A percentile compares a stretch with the other conserved stretches of the same genome.
Conservation (phyloP, 2,888 invertebrate species). For the Hoplodrina ambigua region DNA sequence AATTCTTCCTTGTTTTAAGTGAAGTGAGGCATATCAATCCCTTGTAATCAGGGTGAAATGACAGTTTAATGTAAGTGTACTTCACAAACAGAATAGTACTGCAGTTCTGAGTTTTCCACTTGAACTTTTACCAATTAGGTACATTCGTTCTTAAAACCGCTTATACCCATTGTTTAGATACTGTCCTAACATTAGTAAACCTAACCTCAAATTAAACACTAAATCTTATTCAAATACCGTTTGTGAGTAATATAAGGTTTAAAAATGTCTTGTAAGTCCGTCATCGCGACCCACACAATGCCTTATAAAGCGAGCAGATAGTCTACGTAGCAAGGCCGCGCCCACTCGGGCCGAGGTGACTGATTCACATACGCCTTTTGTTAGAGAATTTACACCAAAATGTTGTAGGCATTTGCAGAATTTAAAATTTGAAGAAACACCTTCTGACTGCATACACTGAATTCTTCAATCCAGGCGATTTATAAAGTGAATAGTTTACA, state of each 20-base stretch:
- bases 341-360: constrained; percentile 79
- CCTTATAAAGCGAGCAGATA: constrained; percentile 78
- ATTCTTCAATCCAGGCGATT: not conserved
- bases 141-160: not conserved
- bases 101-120: not conserved
- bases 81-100: too few species aligned
- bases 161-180: not conserved
- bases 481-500: too few species aligned
- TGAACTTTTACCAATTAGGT: not conserved
- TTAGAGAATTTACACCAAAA: constrained; percentile 46
- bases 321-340: constrained; percentile 79
- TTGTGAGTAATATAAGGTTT: constrained; percentile 46
- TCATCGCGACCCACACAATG: constrained; percentile 75
- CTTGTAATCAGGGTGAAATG: too few species aligned
- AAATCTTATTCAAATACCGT: constrained; percentile 41
- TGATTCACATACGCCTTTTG: constrained; percentile 71
- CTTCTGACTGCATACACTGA: not conserved
- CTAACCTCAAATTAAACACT: constrained; percentile 4
- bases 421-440: not conserved
- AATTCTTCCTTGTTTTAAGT: too few species aligned
- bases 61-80: too few species aligned
- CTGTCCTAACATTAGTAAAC: not conserved
- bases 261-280: constrained; percentile 55
- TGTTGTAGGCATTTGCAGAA: constrained; percentile 23
- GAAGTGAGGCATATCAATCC: too few species aligned